Evolutionary conservation across 2,113 vertebrate species (phyloP).

Genomic region (Kobus ellipsiprymnus): DNA sequence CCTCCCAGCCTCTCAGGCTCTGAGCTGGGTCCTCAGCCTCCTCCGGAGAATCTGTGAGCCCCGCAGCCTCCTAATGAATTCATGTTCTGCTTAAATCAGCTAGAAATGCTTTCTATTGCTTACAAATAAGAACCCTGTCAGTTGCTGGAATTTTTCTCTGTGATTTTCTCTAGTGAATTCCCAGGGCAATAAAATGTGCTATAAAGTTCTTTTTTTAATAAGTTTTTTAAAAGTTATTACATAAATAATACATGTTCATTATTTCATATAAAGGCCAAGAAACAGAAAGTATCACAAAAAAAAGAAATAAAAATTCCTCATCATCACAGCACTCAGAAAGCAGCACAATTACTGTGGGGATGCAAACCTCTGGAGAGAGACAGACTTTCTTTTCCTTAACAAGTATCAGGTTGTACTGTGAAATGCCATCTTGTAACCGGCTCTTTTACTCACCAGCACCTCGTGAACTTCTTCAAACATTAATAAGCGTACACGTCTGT

Average conservation of each 20-base stretch:
- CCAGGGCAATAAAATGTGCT: neutral
- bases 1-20: neutral
- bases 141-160: neutral
- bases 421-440: neutral
- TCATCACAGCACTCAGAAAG: neutral
- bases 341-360: neutral
- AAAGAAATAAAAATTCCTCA: neutral
- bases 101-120: neutral
- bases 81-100: neutral
- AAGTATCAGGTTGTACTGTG: neutral
- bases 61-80: neutral
- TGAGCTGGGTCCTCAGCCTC: neutral
- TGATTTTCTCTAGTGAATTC: neutral
- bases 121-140: neutral
- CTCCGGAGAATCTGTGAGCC: neutral
- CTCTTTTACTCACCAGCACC: neutral
- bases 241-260: constrained; percentile 23
- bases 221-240: neutral
- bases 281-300: neutral
- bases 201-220: neutral
- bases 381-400: neutral
- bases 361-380: neutral
- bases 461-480: neutral
- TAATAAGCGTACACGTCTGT: neutral
- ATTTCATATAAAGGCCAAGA: neutral